These are phyloP conservation scores for Idaea straminata DNA, from an alignment of 2,888 invertebrate species.

Conservation along the genomic window DNA sequence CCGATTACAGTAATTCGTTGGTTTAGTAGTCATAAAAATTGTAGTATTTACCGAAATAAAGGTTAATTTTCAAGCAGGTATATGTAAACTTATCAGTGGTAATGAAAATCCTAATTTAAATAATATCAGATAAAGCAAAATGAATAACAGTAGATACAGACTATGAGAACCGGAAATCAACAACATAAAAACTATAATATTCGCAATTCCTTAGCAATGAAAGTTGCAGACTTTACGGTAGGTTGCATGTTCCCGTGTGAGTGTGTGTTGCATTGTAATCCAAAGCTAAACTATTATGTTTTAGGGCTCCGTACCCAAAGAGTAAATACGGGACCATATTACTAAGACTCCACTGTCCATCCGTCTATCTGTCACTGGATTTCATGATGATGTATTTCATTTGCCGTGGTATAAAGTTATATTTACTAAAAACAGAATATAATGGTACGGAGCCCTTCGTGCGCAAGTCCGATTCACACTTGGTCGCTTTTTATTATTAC, in stretches of 20 bases:
- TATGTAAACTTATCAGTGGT: background rate
- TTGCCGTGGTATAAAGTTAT: too few species aligned
- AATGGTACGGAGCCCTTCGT: too few species aligned
- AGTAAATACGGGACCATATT: too few species aligned
- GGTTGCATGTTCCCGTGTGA: slow-evolving; percentile 1
- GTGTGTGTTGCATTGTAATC: background rate
- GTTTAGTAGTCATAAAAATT: too few species aligned
- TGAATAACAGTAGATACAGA: background rate
- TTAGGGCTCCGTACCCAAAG: background rate
- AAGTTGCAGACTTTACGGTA: slow-evolving; percentile 1
- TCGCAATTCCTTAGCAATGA: background rate
- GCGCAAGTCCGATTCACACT: too few species aligned
- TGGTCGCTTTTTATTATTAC: too few species aligned
- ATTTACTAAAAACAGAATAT: too few species aligned
- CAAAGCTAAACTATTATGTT: background rate
- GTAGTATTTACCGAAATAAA: background rate
- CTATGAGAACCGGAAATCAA: background rate
- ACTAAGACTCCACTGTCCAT: too few species aligned
- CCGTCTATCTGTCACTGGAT: too few species aligned
- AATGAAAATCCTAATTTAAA: background rate
- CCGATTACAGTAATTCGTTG: too few species aligned
- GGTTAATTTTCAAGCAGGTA: background rate
- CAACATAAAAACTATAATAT: background rate
- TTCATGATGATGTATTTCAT: too few species aligned
- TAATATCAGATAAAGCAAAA: background rate